phyloP scores from a whole-genome alignment of 2,113 vertebrate genomes.

The Pelusios castaneus region DNA sequence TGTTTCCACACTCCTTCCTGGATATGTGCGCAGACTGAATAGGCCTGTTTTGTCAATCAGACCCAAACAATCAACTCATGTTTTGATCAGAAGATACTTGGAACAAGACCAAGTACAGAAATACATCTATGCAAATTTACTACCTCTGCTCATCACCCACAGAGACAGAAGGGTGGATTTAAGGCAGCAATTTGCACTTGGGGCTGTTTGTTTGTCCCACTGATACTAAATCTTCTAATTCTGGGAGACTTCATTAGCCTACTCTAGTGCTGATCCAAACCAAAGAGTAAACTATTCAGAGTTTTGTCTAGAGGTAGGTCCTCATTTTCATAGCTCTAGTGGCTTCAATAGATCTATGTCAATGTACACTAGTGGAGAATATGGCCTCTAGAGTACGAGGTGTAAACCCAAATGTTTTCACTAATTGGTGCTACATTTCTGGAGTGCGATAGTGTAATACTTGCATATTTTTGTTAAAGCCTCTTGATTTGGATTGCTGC shows the following conservation, averaged over 20 bases:
- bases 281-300: not conserved
- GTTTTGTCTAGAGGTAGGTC: not conserved
- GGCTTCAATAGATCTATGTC: not conserved
- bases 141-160: not conserved
- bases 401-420: not conserved
- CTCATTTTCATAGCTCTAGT: not conserved
- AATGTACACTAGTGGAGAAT: not conserved
- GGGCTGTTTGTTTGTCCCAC: not conserved
- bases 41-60: not conserved
- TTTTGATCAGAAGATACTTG: constrained; percentile 8
- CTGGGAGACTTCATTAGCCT: constrained; percentile 3
- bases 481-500: not conserved
- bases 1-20: not conserved
- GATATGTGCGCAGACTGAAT: not conserved
- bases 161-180: not conserved
- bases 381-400: not conserved
- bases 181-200: not conserved
- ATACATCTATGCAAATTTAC: constrained; percentile 7
- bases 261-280: not conserved
- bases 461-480: not conserved
- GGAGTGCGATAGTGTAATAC: not conserved
- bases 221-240: not conserved
- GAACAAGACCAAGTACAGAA: constrained; percentile 24
- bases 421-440: not conserved
- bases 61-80: not conserved